A percentile compares a stretch with the other conserved stretches of the same genome.
phyloP scores from a whole-genome alignment of 1,140 invertebrate species.

The Orius laevigatus region DNA sequence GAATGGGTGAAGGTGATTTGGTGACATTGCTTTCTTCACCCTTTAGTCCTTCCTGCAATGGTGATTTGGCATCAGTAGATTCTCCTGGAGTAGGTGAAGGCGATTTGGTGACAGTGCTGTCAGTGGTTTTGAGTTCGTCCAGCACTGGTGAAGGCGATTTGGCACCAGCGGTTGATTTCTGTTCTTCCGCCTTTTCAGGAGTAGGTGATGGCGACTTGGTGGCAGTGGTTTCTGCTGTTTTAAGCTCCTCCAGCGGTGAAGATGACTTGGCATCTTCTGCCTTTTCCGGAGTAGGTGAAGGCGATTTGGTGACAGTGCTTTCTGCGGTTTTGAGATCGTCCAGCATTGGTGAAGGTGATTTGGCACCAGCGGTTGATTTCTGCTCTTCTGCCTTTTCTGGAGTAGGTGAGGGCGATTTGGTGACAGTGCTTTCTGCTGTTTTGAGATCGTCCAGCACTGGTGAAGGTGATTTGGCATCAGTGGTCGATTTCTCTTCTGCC shows the following conservation, averaged over 20 bases:
- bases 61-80: neutral
- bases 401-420: neutral
- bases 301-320: neutral
- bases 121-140: neutral
- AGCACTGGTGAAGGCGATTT: neutral
- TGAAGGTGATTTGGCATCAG: constrained; percentile 5
- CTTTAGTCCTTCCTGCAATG: neutral
- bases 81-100: neutral
- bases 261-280: neutral
- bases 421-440: neutral
- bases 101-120: neutral
- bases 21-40: neutral
- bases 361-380: neutral
- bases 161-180: neutral
- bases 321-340: no score
- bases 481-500: neutral
- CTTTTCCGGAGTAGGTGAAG: neutral
- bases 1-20: neutral
- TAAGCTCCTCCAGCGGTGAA: constrained; percentile 1
- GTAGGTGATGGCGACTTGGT: constrained; percentile 1
- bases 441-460: neutral
- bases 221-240: neutral
- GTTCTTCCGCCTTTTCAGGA: neutral
- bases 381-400: neutral
- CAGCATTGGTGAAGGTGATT: neutral